Evolutionary conservation across 2,888 invertebrate species (phyloP), one percentile per base, ranked within the genome.

Genomic region (Galeopsomyia nigrocyanea): DNA sequence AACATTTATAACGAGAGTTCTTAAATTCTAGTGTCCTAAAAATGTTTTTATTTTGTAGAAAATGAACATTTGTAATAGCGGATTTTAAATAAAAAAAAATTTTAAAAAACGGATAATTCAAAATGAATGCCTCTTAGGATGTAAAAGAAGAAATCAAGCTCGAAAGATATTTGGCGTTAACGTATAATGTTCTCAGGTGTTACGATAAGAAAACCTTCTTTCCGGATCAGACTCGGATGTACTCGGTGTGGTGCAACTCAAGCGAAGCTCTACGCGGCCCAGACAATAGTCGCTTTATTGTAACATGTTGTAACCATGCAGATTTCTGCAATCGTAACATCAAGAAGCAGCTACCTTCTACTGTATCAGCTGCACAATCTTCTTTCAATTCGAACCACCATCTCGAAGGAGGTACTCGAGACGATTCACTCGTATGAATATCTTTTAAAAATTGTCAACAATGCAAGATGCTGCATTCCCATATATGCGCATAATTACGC

Each of bases 251-350:
- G 86, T 86, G 86, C 80, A 80, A 76, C 76, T 78, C 79, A 76
- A 82, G 82, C 76, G 82, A 79, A 71, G 82, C 81, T 47, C 80
- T 80, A 47, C 80, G 79, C 79, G 81, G 80, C 77, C 80, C 81
- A 75, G 82, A 79, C 69, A 82, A 79, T 87, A 91, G 91, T 89
- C 90, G 91, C 84, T 92, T 92, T 89, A 90, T 90, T 88, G 91
- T 94, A 88, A 89, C 90, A 86, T 95, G 94, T 91, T 95, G 95
- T 90, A 90, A 92, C 86, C 88, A 91, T 84, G 88, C 89, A 88
- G 88, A 89, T 86, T 92, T 90, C 91, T 94, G 94, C 91, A 94
- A 94, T 89, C 89, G 88, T 83, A 88, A 90, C 81, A 89, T 93
- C 87, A 89, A 87, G 86, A 90, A 92, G 85, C 88, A 82, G 69